Evolutionary conservation across 2,113 vertebrate genomes (phyloP), one percentile per base, ranked within the genome.

Genomic region (Notarius lentiginosus): DNA sequence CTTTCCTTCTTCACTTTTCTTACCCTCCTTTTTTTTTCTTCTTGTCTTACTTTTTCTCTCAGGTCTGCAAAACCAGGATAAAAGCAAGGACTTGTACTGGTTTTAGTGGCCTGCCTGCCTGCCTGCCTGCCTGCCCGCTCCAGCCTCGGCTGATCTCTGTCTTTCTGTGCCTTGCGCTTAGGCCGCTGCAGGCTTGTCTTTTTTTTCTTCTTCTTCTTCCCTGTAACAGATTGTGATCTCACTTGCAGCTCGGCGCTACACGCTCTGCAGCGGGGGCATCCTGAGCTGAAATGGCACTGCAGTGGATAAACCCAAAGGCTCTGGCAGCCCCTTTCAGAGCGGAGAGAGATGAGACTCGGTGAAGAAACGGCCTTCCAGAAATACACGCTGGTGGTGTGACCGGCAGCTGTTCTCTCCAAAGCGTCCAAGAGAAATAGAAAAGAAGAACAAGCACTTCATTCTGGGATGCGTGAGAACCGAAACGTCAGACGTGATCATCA

Each of bases 11-110:
- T 79, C 76, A 49, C 41, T 83, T 84, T 47, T 77, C 87, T 49
- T 82, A 86, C 92, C 76, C 82, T 89, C 87, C 82, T 89, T 84
- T 84, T 85, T 85, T 81, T 82, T 85, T 79, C 49, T 68, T 68
- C 93, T 82, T 91, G 88, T 92, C 89, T 90, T 81, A 22, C 30
- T 61, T 79, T 79, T 91, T 91, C 93, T 2, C 95, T 96, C 96
- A 99, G 97, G 97, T 98, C 96, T 98, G 92, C 97, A 97, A 94
- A 93, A 95, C 91, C 97, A 97, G 96, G 97, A 99, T 93, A 99
- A 99, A 96, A 98, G 94, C 97, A 98, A 99, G 96, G 96, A 99
- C 93, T 95, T 99, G 90, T 98, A 97, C 94, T 99, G 97, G 97
- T 99, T 98, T 97, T 99, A 99, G 94, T 94, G 92, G 93, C 94